These are phyloP conservation scores for Temnopleurus reevesii DNA, from an alignment of 53 echinoderm and acorn worm genomes.

Conservation along the genomic window DNA sequence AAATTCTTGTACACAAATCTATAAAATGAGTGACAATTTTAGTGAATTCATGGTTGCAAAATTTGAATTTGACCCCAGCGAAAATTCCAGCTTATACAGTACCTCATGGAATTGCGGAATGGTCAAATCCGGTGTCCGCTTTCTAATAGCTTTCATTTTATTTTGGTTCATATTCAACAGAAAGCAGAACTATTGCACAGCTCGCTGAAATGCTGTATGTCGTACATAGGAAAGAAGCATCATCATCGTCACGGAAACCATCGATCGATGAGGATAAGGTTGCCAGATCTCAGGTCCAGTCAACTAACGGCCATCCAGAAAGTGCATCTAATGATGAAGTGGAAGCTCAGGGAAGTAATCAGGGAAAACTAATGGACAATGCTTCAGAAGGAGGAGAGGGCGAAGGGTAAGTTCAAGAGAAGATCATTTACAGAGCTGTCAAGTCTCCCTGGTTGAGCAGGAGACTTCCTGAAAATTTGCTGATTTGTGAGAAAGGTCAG, in stretches of 20 bases:
- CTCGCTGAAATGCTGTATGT: slow-evolving; percentile 39
- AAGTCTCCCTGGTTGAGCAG: too few relatives aligned
- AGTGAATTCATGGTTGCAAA: too few relatives aligned
- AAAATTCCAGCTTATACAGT: too few relatives aligned
- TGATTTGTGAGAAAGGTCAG: too few relatives aligned
- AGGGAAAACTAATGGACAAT: not conserved
- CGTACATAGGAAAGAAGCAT: slow-evolving; percentile 6
- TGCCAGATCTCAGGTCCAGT: not conserved
- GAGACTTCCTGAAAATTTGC: too few relatives aligned
- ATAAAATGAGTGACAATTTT: too few relatives aligned
- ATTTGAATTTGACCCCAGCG: too few relatives aligned
- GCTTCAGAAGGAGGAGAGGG: not conserved
- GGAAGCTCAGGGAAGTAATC: not conserved
- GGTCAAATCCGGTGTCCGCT: too few relatives aligned
- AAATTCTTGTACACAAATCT: too few relatives aligned
- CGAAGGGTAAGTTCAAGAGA: not conserved
- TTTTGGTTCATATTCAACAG: too few relatives aligned
- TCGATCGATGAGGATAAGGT: not conserved
- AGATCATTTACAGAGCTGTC: not conserved
- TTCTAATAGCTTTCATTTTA: too few relatives aligned
- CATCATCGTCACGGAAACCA: not conserved
- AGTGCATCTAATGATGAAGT: not conserved
- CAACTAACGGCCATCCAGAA: not conserved
- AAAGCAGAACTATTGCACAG: slow-evolving; percentile 36
- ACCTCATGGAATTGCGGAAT: too few relatives aligned